phyloP scores from a whole-genome alignment of 2,888 invertebrate species.

The Ferdinandea cuprea region DNA sequence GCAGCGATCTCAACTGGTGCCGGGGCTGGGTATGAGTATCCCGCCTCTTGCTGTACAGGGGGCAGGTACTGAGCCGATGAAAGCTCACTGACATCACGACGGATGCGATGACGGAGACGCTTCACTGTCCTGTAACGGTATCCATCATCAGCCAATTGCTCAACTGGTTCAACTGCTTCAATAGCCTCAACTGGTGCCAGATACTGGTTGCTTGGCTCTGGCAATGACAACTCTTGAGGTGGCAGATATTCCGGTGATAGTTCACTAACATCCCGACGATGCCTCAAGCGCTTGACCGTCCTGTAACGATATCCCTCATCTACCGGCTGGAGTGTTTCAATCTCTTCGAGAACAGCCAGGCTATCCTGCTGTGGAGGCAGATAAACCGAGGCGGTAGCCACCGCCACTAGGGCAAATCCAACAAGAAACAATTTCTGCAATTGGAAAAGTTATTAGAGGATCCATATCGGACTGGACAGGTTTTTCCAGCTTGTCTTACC shows the following conservation, averaged over 20 bases:
- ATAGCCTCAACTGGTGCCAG: constrained; percentile 42
- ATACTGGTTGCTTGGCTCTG: constrained; percentile 33
- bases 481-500: constrained; percentile 28
- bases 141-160: constrained; percentile 47
- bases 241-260: constrained; percentile 35
- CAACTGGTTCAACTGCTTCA: constrained; percentile 46
- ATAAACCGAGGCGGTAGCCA: constrained; percentile 26
- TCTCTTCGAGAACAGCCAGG: constrained; percentile 42
- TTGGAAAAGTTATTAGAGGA: neutral
- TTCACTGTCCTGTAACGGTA: constrained; percentile 63
- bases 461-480: neutral
- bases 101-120: constrained; percentile 39
- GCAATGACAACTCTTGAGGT: constrained; percentile 17
- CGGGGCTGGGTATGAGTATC: constrained; percentile 54
- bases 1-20: constrained; percentile 33
- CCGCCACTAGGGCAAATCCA: constrained; percentile 60
- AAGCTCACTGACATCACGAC: constrained; percentile 60
- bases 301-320: constrained; percentile 52
- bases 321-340: constrained; percentile 19
- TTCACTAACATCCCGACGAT: constrained; percentile 42
- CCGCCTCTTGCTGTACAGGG: constrained; percentile 31
- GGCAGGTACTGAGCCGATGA: constrained; percentile 42
- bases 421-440: constrained; percentile 62
- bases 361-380: constrained; percentile 42
- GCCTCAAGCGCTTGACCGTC: constrained; percentile 16